Percentiles rank a stretch among this genome's conserved stretches.
phyloP scores from a whole-genome alignment of 2,888 invertebrate species.

The Unio pictorum region DNA sequence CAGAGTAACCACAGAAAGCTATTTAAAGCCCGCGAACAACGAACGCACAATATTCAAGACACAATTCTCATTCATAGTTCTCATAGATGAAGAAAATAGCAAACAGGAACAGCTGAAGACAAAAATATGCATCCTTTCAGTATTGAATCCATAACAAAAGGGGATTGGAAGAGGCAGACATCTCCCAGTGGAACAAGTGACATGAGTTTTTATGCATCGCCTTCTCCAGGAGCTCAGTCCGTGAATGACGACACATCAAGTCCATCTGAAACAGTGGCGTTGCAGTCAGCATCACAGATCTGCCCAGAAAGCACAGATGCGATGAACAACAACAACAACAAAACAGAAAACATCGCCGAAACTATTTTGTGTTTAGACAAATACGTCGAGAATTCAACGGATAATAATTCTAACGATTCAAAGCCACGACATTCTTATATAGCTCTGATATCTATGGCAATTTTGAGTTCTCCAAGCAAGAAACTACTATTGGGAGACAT shows the following conservation, averaged over 20 bases:
- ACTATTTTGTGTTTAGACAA: conserved; percentile 29
- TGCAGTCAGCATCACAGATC: conserved; percentile 16
- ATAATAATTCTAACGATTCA: conserved; percentile 11
- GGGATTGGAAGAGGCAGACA: not conserved
- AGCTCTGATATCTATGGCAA: conserved; percentile 69
- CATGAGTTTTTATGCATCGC: not conserved
- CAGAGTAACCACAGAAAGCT: too few species aligned
- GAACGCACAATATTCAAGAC: too few species aligned
- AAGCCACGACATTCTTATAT: conserved; percentile 68
- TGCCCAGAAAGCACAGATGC: conserved; percentile 1
- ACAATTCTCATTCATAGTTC: too few species aligned
- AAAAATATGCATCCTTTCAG: conserved; percentile 29
- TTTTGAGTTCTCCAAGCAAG: conserved; percentile 59
- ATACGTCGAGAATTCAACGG: conserved; percentile 12
- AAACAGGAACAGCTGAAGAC: not conserved
- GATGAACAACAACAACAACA: too few species aligned
- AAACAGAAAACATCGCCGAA: too few species aligned
- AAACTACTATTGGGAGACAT: conserved; percentile 67
- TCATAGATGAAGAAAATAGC: too few species aligned
- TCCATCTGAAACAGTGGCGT: conserved; percentile 22
- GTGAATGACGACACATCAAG: not conserved
- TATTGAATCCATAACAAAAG: conserved; percentile 35
- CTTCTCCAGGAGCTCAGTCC: not conserved
- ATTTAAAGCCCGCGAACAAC: too few species aligned
- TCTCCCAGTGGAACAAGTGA: not conserved